phyloP scores from a whole-genome alignment of 2,888 invertebrate species.

The Melangyna quadrimaculata region DNA sequence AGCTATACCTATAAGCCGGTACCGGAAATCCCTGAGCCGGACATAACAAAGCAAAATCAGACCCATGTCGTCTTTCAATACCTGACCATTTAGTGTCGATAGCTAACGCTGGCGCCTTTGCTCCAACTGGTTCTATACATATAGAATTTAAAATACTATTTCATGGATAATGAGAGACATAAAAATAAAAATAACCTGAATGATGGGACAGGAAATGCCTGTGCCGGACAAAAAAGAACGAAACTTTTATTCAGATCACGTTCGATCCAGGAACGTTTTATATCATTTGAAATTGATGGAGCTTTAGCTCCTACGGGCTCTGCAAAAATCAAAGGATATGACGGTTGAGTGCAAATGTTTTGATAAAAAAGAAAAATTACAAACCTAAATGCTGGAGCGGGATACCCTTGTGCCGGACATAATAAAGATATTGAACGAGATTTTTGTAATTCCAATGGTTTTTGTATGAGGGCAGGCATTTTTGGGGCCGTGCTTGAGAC shows the following conservation, averaged over 20 bases:
- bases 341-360: neutral
- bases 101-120: slow-evolving; percentile 87
- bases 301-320: slow-evolving; percentile 84
- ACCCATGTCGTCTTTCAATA: slow-evolving; percentile 80
- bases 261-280: slow-evolving; percentile 82
- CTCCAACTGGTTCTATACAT: slow-evolving; percentile 85
- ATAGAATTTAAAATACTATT: slow-evolving; percentile 1
- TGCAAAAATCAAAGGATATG: slow-evolving; percentile 73
- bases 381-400: slow-evolving; percentile 82
- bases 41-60: slow-evolving; percentile 83
- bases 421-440: slow-evolving; percentile 81
- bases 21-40: slow-evolving; percentile 90
- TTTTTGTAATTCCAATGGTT: slow-evolving; percentile 77
- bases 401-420: slow-evolving; percentile 89
- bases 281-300: slow-evolving; percentile 83
- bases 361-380: neutral
- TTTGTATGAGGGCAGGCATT: slow-evolving; percentile 80
- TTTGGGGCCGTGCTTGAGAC: slow-evolving; percentile 82
- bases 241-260: slow-evolving; percentile 85
- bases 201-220: slow-evolving; percentile 88
- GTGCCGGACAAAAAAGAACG: slow-evolving; percentile 88
- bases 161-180: neutral
- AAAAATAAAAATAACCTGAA: slow-evolving; percentile 82
- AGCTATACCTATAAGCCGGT: slow-evolving; percentile 83
- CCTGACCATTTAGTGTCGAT: slow-evolving; percentile 86